A percentile compares a stretch with the other conserved stretches of the same genome.
phyloP scores from a whole-genome alignment of 2,888 invertebrate genomes.

The Chorisops tibialis region DNA sequence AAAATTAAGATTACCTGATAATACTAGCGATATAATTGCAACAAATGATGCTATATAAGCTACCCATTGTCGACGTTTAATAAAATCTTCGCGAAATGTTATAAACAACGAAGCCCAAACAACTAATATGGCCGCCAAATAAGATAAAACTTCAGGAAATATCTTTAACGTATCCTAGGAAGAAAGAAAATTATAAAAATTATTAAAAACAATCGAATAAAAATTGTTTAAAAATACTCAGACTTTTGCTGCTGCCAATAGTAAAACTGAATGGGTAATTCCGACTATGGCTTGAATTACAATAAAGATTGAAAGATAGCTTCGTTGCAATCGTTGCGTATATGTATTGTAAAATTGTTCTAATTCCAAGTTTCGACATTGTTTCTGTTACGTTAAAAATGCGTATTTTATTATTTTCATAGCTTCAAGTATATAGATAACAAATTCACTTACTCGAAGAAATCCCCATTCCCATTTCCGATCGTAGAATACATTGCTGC shows the following conservation, averaged over 20 bases:
- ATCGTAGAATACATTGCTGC: slow-evolving; percentile 40
- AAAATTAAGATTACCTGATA: slow-evolving; percentile 53
- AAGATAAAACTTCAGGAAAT: slow-evolving; percentile 47
- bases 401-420: background rate
- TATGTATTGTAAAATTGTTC: slow-evolving; percentile 73
- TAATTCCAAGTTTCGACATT: slow-evolving; percentile 70
- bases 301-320: slow-evolving; percentile 73
- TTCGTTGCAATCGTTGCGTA: slow-evolving; percentile 72
- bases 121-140: slow-evolving; percentile 42
- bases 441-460: slow-evolving; percentile 42
- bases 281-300: slow-evolving; percentile 66
- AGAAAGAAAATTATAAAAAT: background rate
- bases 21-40: slow-evolving; percentile 55
- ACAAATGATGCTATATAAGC: slow-evolving; percentile 51
- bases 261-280: slow-evolving; percentile 59
- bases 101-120: slow-evolving; percentile 48
- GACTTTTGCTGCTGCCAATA: slow-evolving; percentile 55
- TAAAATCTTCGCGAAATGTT: slow-evolving; percentile 46
- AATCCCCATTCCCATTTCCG: slow-evolving; percentile 52
- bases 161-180: slow-evolving; percentile 41
- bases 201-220: background rate
- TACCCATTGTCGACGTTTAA: slow-evolving; percentile 49
- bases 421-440: no score
- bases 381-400: slow-evolving; percentile 59
- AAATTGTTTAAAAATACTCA: slow-evolving; percentile 4